Conservation (phyloP, 2,888 invertebrate genomes). For the Celastrina argiolus region DNA sequence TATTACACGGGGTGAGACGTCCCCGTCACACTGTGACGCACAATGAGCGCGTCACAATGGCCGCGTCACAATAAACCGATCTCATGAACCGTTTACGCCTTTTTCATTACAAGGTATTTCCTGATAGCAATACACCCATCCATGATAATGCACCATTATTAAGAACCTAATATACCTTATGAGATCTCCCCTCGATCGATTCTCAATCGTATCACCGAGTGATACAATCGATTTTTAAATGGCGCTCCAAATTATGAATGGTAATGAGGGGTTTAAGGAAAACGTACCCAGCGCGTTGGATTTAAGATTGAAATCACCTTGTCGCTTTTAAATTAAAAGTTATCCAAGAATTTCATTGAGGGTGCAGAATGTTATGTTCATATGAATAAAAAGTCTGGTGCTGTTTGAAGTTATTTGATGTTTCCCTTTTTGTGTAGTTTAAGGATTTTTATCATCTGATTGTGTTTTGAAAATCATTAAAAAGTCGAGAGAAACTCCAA, state of each 20-base stretch:
- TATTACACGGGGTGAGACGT: conserved; percentile 35
- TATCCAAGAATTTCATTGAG: conserved; percentile 46
- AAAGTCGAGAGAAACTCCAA: neutral
- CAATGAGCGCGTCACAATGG: conserved; percentile 32
- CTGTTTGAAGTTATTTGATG: conserved; percentile 11
- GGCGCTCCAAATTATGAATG: conserved; percentile 1
- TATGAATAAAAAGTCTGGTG: conserved; percentile 10
- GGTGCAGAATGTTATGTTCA: conserved; percentile 10
- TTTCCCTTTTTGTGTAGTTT: neutral
- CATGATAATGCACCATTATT: conserved; percentile 65
- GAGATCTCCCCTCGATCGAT: conserved; percentile 39
- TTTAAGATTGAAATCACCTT: conserved; percentile 26
- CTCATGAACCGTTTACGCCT: conserved; percentile 40
- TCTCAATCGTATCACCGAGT: neutral
- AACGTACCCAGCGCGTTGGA: neutral
- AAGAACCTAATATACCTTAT: conserved; percentile 59
- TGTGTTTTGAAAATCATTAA: neutral
- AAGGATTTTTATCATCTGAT: neutral
- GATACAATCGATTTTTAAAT: neutral
- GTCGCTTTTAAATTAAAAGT: conserved; percentile 38
- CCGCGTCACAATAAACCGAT: conserved; percentile 37
- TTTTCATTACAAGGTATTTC: conserved; percentile 59
- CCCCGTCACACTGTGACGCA: neutral
- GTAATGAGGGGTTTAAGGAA: neutral
- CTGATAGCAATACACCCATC: conserved; percentile 49